These are phyloP conservation scores for Aleadryas rufinucha DNA, from an alignment of 2,113 vertebrate species.

Conservation along the genomic window DNA sequence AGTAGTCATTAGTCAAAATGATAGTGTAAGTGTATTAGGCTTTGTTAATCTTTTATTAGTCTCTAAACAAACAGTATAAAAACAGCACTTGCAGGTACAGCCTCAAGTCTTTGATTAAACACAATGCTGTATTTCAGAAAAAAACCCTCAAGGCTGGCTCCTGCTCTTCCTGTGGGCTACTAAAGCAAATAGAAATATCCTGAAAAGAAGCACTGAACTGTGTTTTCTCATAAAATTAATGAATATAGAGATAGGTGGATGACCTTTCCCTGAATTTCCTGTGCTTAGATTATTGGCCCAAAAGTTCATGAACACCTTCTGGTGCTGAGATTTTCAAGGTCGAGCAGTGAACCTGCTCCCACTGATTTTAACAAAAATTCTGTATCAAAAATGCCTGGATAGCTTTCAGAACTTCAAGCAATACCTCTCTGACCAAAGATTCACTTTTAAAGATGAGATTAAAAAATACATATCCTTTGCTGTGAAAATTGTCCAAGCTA, in stretches of 20 bases:
- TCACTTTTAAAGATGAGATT: background rate
- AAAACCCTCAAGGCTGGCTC: background rate
- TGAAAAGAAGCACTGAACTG: background rate
- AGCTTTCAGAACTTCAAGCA: background rate
- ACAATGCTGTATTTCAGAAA: background rate
- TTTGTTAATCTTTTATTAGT: conserved; percentile 5
- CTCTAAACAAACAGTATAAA: background rate
- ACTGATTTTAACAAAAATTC: background rate
- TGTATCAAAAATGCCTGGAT: background rate
- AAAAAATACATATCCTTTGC: background rate
- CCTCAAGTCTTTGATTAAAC: background rate
- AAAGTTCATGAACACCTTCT: background rate
- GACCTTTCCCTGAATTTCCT: background rate
- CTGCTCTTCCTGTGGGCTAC: background rate
- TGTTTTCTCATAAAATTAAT: background rate
- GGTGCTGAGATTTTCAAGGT: background rate
- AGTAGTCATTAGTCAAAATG: background rate
- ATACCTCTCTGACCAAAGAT: background rate
- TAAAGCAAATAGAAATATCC: background rate
- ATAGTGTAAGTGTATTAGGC: background rate
- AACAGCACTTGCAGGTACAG: background rate
- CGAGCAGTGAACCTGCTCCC: background rate
- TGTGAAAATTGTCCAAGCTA: background rate
- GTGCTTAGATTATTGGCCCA: background rate
- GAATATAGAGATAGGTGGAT: background rate